A percentile compares a stretch with the other conserved stretches of the same genome.
Evolutionary conservation across 2,888 invertebrate genomes (phyloP).

Genomic region (Himalopsyche kuldschensis): DNA sequence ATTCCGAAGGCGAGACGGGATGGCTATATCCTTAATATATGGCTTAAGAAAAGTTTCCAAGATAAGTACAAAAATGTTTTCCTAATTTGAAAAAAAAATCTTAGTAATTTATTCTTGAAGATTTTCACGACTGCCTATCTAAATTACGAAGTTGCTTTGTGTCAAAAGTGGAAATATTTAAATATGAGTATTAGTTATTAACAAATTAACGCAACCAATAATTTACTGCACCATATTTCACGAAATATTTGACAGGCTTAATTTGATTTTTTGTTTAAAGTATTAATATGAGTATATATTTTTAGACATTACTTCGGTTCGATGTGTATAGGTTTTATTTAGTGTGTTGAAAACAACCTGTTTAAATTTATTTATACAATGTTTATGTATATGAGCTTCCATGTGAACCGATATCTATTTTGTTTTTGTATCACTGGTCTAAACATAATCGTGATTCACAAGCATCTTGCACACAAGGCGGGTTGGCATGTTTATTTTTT

Average conservation of each 20-base stretch:
- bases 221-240: neutral
- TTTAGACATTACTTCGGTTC: neutral
- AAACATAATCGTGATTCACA: neutral
- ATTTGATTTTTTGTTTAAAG: neutral
- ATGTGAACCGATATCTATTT: neutral
- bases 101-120: too few species aligned
- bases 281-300: neutral
- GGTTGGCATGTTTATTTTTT: neutral
- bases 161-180: neutral
- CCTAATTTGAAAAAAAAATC: too few species aligned
- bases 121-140: neutral
- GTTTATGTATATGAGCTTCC: neutral
- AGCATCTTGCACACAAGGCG: neutral
- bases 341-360: neutral
- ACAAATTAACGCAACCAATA: neutral
- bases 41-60: too few species aligned
- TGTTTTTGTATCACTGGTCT: neutral
- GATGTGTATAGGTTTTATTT: neutral
- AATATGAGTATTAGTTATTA: neutral
- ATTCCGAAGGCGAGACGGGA: too few species aligned
- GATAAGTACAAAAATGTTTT: too few species aligned
- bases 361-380: neutral
- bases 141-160: neutral
- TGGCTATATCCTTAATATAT: too few species aligned
- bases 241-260: neutral